Conservation (phyloP, 2,888 invertebrate genomes). For the Stenchaetothrips biformis region DNA sequence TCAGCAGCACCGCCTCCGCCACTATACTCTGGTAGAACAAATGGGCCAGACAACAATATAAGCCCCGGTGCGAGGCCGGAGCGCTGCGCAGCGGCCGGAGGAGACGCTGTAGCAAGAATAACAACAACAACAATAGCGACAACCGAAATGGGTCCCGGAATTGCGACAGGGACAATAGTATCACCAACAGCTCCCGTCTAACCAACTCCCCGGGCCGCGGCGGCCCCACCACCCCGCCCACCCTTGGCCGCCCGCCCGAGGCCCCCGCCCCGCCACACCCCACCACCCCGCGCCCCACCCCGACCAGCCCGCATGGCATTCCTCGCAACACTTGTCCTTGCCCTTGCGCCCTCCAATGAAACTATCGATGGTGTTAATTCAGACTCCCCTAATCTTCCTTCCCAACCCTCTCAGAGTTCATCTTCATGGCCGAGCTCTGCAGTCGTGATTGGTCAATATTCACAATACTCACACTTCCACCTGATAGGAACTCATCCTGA, state of each 20-base stretch:
- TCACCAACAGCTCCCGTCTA: conserved; percentile 20
- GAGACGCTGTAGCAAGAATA: conserved; percentile 7
- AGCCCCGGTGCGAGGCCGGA: neutral
- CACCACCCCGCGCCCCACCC: conserved; percentile 49
- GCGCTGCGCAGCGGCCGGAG: neutral
- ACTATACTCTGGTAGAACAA: neutral
- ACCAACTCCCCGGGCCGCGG: conserved; percentile 45
- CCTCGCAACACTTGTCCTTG: conserved; percentile 1
- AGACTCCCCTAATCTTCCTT: neutral
- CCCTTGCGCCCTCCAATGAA: neutral
- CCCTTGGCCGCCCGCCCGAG: conserved; percentile 56
- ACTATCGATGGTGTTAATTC: neutral
- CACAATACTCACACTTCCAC: too few relatives aligned
- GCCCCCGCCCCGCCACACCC: neutral
- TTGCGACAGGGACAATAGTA: conserved; percentile 19
- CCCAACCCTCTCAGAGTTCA: neutral
- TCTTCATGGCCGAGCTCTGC: too few relatives aligned
- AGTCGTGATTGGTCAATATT: too few relatives aligned
- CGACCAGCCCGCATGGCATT: conserved; percentile 42
- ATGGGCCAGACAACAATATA: conserved; percentile 10
- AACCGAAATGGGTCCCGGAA: neutral
- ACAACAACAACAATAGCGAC: conserved; percentile 17
- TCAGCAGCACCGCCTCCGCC: too few relatives aligned
- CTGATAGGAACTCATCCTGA: too few relatives aligned
- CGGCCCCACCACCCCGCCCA: conserved; percentile 45